phyloP scores from a whole-genome alignment of 2,888 invertebrate species.

The Drosophila silvestris region DNA sequence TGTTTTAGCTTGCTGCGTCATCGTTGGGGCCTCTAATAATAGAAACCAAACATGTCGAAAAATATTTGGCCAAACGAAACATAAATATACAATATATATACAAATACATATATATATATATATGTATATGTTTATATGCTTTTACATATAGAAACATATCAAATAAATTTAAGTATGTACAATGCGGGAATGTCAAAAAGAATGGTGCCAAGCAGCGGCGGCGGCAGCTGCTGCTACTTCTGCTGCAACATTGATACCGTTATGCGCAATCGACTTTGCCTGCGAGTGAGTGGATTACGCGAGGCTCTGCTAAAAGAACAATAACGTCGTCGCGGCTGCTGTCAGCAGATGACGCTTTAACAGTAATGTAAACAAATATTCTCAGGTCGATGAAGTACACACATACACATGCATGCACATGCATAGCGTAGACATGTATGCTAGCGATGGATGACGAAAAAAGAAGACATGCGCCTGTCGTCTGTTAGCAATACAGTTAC shows the following conservation, averaged over 20 bases:
- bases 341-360: slow-evolving; percentile 10
- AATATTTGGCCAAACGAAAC: slow-evolving; percentile 65
- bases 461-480: slow-evolving; percentile 17
- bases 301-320: background rate
- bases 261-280: slow-evolving; percentile 58
- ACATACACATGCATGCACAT: background rate
- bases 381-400: slow-evolving; percentile 11
- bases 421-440: background rate
- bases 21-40: slow-evolving; percentile 59
- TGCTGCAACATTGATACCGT: slow-evolving; percentile 47
- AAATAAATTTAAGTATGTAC: slow-evolving; percentile 5
- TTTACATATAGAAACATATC: slow-evolving; percentile 34
- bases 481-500: slow-evolving; percentile 3
- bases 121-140: slow-evolving; percentile 22
- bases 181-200: slow-evolving; percentile 25
- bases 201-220: slow-evolving; percentile 27
- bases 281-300: background rate
- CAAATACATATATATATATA: slow-evolving; percentile 32
- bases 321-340: background rate
- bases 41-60: slow-evolving; percentile 59
- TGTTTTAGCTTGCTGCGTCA: slow-evolving; percentile 53
- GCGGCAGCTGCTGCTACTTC: background rate
- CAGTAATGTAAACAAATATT: slow-evolving; percentile 48
- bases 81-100: slow-evolving; percentile 40
- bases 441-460: slow-evolving; percentile 5